Percentiles rank a stretch among this genome's conserved stretches.
Conservation (phyloP, 2,113 vertebrate species). For the Gymnobelideus leadbeateri region DNA sequence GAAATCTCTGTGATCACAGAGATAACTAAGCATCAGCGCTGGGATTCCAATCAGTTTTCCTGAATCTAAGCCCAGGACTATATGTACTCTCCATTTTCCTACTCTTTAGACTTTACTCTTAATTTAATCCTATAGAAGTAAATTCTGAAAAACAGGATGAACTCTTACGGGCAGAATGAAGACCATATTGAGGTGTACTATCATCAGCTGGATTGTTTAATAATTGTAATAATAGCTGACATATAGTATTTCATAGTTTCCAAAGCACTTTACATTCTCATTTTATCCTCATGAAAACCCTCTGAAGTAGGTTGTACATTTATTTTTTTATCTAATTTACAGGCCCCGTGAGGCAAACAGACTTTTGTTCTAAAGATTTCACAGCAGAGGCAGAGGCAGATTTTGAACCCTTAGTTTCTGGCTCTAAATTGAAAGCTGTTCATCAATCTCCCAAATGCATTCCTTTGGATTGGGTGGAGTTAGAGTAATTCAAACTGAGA, state of each 20-base stretch:
- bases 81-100: not conserved
- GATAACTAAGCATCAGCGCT: not conserved
- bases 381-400: not conserved
- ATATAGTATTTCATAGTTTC: not conserved
- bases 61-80: not conserved
- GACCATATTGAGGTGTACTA: not conserved
- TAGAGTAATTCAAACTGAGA: not conserved
- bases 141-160: not conserved
- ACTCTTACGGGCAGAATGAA: not conserved
- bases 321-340: not conserved
- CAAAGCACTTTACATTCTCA: not conserved
- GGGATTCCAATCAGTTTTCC: not conserved
- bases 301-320: not conserved
- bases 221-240: not conserved
- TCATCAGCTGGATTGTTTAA: not conserved
- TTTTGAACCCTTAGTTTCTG: not conserved
- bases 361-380: not conserved
- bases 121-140: not conserved
- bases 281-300: not conserved
- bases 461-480: not conserved
- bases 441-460: not conserved
- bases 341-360: not conserved
- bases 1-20: not conserved
- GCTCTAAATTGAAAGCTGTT: not conserved
- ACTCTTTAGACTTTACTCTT: not conserved